A percentile compares a stretch with the other conserved stretches of the same genome.
phyloP scores from a whole-genome alignment of 2,797 vertebrate genomes.

The Melopsittacus undulatus region DNA sequence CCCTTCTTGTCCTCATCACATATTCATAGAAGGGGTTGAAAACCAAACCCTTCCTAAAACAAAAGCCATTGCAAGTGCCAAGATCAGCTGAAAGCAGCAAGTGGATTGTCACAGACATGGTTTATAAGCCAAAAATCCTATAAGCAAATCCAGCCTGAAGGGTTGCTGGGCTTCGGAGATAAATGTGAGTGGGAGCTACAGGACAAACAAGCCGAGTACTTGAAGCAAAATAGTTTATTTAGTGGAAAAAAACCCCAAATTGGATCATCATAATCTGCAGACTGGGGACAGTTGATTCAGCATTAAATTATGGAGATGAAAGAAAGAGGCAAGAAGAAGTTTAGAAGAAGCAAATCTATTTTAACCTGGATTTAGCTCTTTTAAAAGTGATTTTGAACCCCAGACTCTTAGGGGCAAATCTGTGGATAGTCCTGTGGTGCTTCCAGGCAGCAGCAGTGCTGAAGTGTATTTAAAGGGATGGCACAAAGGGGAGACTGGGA shows the following conservation, averaged over 20 bases:
- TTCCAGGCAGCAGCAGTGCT: neutral
- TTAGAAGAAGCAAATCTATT: neutral
- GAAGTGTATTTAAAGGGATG: neutral
- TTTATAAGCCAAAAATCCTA: slow-evolving; percentile 1
- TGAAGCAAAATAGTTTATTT: neutral
- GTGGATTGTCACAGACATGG: neutral
- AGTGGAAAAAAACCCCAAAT: neutral
- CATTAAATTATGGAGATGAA: neutral
- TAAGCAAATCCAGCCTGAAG: slow-evolving; percentile 18
- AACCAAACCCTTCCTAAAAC: neutral
- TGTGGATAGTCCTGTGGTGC: neutral
- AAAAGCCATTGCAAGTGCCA: neutral
- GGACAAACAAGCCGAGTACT: neutral
- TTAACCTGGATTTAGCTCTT: neutral
- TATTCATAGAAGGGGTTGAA: neutral
- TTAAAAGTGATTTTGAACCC: neutral
- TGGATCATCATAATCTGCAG: slow-evolving; percentile 21
- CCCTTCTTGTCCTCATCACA: neutral
- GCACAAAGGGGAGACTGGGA: neutral
- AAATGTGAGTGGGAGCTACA: neutral
- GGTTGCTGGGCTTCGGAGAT: neutral
- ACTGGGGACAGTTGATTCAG: neutral
- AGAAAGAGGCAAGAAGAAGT: neutral
- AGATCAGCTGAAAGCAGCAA: neutral
- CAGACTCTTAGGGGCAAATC: neutral